Conservation (phyloP, 2,113 vertebrate genomes). For the Platysteira castanea region DNA sequence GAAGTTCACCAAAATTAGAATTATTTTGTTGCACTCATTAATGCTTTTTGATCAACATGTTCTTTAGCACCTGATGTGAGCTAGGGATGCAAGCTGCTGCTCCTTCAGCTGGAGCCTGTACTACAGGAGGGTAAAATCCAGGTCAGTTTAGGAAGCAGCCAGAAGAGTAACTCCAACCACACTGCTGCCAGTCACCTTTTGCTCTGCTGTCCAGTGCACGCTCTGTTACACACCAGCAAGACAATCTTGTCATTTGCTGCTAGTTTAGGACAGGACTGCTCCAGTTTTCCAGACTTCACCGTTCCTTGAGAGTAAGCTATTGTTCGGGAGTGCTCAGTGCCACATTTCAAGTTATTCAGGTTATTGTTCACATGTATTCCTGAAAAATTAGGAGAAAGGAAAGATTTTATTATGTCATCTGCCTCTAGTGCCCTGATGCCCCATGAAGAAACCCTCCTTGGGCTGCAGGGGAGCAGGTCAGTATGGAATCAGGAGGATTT, state of each 20-base stretch:
- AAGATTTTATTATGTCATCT: not conserved
- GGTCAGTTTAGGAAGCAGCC: not conserved
- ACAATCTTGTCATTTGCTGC: slow-evolving; percentile 84
- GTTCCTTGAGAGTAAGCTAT: slow-evolving; percentile 76
- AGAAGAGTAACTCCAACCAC: not conserved
- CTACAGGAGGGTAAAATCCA: not conserved
- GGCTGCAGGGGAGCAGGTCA: not conserved
- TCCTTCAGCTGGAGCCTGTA: not conserved
- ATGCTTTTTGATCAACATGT: not conserved
- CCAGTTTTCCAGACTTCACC: slow-evolving; percentile 59
- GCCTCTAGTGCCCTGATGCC: not conserved
- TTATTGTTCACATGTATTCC: slow-evolving; percentile 93
- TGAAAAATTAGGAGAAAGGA: slow-evolving; percentile 26
- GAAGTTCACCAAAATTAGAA: not conserved
- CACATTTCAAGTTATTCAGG: slow-evolving; percentile 92
- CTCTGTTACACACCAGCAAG: slow-evolving; percentile 92
- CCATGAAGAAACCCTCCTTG: not conserved
- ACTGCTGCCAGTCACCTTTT: slow-evolving; percentile 79
- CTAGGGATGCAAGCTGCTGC: not conserved
- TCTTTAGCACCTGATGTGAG: not conserved
- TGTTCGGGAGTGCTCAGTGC: slow-evolving; percentile 80
- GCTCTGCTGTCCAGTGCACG: slow-evolving; percentile 91
- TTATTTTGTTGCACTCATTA: not conserved
- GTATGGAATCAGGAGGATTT: not conserved
- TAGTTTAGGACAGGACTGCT: slow-evolving; percentile 74